phyloP scores from a whole-genome alignment of 2,888 invertebrate species.

The Orthosia gothica region DNA sequence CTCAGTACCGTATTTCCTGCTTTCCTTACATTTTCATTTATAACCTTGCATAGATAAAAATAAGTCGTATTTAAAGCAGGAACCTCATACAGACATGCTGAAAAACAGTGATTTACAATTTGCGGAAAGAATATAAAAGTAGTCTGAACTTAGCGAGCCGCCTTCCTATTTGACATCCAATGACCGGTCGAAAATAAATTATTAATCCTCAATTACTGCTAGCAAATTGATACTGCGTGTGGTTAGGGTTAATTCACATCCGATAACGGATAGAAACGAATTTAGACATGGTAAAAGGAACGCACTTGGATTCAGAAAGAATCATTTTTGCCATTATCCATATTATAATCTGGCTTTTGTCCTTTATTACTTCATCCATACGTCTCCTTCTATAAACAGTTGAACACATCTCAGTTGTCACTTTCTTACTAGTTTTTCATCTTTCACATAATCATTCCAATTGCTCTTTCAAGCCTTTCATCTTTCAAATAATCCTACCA shows the following conservation, averaged over 20 bases:
- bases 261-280: slow-evolving; percentile 55
- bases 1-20: not conserved
- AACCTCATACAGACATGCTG: not conserved
- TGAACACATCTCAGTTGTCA: too few species aligned
- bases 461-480: too few species aligned
- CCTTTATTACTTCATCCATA: too few species aligned
- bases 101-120: not conserved
- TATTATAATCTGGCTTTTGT: not conserved
- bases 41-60: not conserved
- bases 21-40: not conserved
- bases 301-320: not conserved
- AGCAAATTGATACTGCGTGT: slow-evolving; percentile 53
- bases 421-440: too few species aligned
- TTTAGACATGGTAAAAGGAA: slow-evolving; percentile 8
- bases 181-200: slow-evolving; percentile 56
- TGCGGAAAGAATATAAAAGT: not conserved
- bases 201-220: slow-evolving; percentile 62
- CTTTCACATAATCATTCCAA: too few species aligned
- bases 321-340: not conserved
- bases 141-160: slow-evolving; percentile 24
- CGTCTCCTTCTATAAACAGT: too few species aligned
- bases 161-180: slow-evolving; percentile 44
- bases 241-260: slow-evolving; percentile 58
- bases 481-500: too few species aligned
- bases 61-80: not conserved